phyloP scores from a whole-genome alignment of 1,140 invertebrate species.

The Triops longicaudatus region DNA sequence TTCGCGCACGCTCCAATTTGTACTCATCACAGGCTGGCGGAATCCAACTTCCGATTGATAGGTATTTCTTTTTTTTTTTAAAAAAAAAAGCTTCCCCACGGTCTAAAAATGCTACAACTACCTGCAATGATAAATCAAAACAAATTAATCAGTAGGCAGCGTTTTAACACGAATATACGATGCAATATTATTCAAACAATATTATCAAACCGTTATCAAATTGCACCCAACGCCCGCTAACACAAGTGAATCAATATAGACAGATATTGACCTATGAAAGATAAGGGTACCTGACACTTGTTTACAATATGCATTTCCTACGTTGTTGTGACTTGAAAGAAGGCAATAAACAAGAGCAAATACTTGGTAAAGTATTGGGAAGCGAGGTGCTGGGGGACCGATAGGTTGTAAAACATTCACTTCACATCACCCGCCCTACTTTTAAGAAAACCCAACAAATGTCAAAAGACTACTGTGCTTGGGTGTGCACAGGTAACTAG shows the following conservation, averaged over 20 bases:
- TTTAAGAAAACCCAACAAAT: too few species aligned
- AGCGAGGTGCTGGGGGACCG: not conserved
- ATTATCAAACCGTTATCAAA: not conserved
- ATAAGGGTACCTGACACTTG: not conserved
- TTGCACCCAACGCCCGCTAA: not conserved
- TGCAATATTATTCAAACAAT: too few species aligned
- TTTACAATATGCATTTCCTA: not conserved
- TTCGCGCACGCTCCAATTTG: slow-evolving; percentile 10
- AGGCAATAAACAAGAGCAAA: not conserved
- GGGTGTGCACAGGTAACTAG: too few species aligned
- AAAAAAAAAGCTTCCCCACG: not conserved
- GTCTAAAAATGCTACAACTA: not conserved
- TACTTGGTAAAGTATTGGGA: not conserved
- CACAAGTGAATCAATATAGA: not conserved
- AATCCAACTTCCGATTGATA: slow-evolving; percentile 11
- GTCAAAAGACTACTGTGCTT: too few species aligned
- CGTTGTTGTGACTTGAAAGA: not conserved
- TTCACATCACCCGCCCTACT: too few species aligned
- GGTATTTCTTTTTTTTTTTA: not conserved
- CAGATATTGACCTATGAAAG: not conserved
- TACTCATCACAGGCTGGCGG: slow-evolving; percentile 13
- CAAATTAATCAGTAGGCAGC: not conserved
- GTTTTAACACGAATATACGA: not conserved
- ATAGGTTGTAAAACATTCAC: not conserved
- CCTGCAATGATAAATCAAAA: not conserved